phyloP scores from a whole-genome alignment of 2,113 vertebrate species.

The Taxidea taxus region DNA sequence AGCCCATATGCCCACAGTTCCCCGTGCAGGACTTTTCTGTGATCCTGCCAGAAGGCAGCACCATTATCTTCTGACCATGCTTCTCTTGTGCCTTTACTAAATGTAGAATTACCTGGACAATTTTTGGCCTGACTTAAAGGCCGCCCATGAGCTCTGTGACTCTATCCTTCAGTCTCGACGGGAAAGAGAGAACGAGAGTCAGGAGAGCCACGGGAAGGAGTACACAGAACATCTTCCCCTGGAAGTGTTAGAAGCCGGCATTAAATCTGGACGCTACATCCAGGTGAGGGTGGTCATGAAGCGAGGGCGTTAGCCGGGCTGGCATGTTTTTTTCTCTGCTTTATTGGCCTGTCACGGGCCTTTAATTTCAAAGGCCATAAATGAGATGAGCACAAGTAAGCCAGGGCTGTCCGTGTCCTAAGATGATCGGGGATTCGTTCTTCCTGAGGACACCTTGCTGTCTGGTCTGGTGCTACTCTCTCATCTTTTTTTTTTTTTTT shows the following conservation, averaged over 20 bases:
- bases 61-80: not conserved
- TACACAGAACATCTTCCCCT: slow-evolving; percentile 90
- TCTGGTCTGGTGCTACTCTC: not conserved
- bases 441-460: not conserved
- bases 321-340: not conserved
- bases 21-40: not conserved
- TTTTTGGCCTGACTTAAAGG: slow-evolving; percentile 93
- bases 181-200: slow-evolving; percentile 88
- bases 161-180: slow-evolving; percentile 89
- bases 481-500: too few species aligned
- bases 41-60: not conserved
- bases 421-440: too few species aligned
- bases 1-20: not conserved
- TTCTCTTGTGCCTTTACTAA: not conserved
- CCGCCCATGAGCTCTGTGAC: slow-evolving; percentile 88
- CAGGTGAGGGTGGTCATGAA: slow-evolving; percentile 78
- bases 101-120: slow-evolving; percentile 91
- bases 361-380: not conserved
- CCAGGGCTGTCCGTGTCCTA: not conserved
- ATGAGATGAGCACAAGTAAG: not conserved
- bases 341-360: not conserved
- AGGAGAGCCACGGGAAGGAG: slow-evolving; percentile 87
- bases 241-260: slow-evolving; percentile 92
- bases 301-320: not conserved
- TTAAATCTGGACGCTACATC: slow-evolving; percentile 94